Percentiles rank a stretch among this genome's conserved stretches.
phyloP scores from a whole-genome alignment of 2,888 invertebrate genomes.

The Sesamia inferens region DNA sequence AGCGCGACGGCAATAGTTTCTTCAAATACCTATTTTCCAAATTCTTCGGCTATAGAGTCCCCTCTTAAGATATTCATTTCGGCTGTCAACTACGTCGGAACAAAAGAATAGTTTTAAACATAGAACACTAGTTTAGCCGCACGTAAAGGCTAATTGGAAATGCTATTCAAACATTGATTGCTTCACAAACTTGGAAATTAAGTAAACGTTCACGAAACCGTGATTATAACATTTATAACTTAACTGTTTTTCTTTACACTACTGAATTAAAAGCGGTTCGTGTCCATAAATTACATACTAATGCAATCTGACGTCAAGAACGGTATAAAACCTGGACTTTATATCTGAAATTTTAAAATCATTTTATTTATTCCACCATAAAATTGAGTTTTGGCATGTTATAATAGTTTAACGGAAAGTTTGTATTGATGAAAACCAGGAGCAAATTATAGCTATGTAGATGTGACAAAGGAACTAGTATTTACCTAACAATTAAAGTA shows the following conservation, averaged over 20 bases:
- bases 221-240: constrained; percentile 33
- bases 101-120: constrained; percentile 44
- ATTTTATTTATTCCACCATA: constrained; percentile 9
- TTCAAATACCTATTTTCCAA: too few species aligned
- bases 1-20: too few species aligned
- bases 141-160: constrained; percentile 51
- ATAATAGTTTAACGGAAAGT: not conserved
- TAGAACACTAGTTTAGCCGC: constrained; percentile 32
- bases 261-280: constrained; percentile 19
- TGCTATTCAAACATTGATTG: constrained; percentile 48
- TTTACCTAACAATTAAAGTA: constrained; percentile 39
- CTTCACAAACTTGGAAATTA: constrained; percentile 37
- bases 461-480: constrained; percentile 20
- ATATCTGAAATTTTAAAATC: not conserved
- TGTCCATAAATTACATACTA: constrained; percentile 10
- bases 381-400: constrained; percentile 1
- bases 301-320: constrained; percentile 13
- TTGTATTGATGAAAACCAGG: not conserved
- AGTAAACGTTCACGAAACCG: constrained; percentile 33
- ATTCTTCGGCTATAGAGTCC: too few species aligned
- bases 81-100: constrained; percentile 20
- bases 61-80: constrained; percentile 25
- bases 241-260: constrained; percentile 22
- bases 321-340: not conserved
- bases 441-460: constrained; percentile 10